Base-by-base conservation (phyloP, 2,113 vertebrate genomes). In the Gobio gobio region DNA sequence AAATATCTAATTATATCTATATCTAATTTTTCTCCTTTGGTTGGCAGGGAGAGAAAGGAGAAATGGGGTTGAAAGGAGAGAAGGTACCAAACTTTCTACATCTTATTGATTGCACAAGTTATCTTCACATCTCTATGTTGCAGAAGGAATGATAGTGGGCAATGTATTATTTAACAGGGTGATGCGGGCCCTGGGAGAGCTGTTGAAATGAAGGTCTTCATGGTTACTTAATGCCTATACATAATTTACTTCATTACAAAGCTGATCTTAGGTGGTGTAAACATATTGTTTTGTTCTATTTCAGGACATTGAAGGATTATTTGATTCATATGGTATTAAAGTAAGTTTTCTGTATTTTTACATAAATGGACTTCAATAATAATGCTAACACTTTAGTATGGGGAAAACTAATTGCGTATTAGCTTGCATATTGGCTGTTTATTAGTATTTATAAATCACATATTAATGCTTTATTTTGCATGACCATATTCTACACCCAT, bases 291-390 rank as follows among this genome's bases (percentile, higher is more conserved):
- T 63, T 13, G 4, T 51, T 83, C 84, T 12, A 84, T 87, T 90
- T 80, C 83, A 98, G 97, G 95, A 96, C 88, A 92, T 98, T 85
- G 97, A 97, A 90, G 88, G n/a, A 9, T 93, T 97, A 88, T 97
- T 98, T 90, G 96, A 97, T 85, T 91, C 89, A 2, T 96, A 96
- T 0, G 97, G 96, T 8, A 97, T 98, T 90, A 94, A 95, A 94
- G 97, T 97, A 29, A 14, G 10, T 83, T 24, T 36, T 10, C 4
- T 14, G 9, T 33, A 9, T 2, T 63, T 59, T 47, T 74, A 43
- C 36, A 22, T 12, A 22, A 12, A n/a, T 56, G n/a, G n/a, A 61
- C 22, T 24, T 24, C 10, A 61, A 22, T 22, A 5, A 3, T 40
- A 6, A 40, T 40, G 36, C 5, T 40, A 40, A 40, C 36, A 40